Evolutionary conservation across 2,888 invertebrate species (phyloP), one percentile per base, ranked within the genome.

Genomic region (Seira ritae): DNA sequence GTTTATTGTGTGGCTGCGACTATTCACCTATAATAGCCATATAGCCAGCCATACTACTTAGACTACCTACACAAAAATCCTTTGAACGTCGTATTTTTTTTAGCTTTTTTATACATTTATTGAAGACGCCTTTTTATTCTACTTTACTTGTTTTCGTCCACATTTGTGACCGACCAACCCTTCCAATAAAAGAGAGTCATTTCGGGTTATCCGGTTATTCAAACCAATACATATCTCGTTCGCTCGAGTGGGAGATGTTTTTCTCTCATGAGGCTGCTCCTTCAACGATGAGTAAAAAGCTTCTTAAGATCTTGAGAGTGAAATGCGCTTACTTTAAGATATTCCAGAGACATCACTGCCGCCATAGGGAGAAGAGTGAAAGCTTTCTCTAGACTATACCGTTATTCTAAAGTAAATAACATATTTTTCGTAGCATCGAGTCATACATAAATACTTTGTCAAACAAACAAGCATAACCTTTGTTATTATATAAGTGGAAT

Each of bases 191-290:
- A 80, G 78, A 68, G 80, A 80, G 80, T 80, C 80, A 68, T 80
- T 68, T 73, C 72, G 80, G 80, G 80, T 80, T 80, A 80, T 80
- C 80, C 80, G 80, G 80, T 80, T 80, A 73, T 80, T 73, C 80
- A 69, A 62, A 73, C 73, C 80, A 80, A 73, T 74, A 68, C 80
- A 73, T 80, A 67, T 73, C 73, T 55, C 66, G 71, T 72, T 79
- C 72, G 73, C 80, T 80, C 72, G 71, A 72, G 79, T 79, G 79
- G 79, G 79, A 72, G 80, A 31, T 73, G 68, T 72, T 73, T n/a
- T 50, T 50, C 50, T n/a, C 50, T 50, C 50, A n/a, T 15, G 50
- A 50, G 17, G 2, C 15, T 50, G 3, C 15, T 50, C 6, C 50
- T 50, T 50, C 50, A 50, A 8, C 50, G 17, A 50, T 3, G 12